Evolutionary conservation across 2,113 vertebrate species (phyloP).

Genomic region (Saguinus midas): DNA sequence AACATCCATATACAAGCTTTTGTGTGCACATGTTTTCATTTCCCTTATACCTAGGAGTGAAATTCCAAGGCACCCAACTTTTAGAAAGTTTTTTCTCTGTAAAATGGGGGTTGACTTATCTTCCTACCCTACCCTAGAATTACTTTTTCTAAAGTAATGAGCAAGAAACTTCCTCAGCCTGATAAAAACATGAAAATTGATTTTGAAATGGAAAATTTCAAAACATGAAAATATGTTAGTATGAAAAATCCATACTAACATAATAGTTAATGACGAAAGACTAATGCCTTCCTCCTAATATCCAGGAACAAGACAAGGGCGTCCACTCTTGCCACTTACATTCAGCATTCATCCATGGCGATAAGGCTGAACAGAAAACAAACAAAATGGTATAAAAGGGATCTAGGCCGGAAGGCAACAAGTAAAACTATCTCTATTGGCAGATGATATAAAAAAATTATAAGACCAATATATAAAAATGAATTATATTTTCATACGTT

Average conservation of each 20-base stretch:
- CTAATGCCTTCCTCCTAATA: neutral
- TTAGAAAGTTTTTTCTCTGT: neutral
- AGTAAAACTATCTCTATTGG: neutral
- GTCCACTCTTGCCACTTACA: neutral
- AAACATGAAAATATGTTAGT: too few relatives aligned
- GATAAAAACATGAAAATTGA: neutral
- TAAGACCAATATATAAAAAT: neutral
- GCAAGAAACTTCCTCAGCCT: neutral
- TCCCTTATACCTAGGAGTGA: neutral
- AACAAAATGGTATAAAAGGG: neutral
- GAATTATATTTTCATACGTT: neutral
- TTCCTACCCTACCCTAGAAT: neutral
- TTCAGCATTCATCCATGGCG: neutral
- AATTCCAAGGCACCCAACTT: neutral
- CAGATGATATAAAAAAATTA: neutral
- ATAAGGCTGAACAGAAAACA: neutral
- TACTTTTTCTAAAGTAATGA: neutral
- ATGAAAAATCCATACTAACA: neutral
- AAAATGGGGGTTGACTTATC: neutral
- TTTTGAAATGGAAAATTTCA: too few relatives aligned
- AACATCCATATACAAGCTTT: neutral
- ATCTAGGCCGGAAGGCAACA: neutral
- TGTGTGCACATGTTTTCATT: slow-evolving; percentile 7
- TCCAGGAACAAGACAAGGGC: neutral
- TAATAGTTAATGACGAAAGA: neutral